Conservation (phyloP, 2,113 vertebrate species). For the Plecotus auritus region DNA sequence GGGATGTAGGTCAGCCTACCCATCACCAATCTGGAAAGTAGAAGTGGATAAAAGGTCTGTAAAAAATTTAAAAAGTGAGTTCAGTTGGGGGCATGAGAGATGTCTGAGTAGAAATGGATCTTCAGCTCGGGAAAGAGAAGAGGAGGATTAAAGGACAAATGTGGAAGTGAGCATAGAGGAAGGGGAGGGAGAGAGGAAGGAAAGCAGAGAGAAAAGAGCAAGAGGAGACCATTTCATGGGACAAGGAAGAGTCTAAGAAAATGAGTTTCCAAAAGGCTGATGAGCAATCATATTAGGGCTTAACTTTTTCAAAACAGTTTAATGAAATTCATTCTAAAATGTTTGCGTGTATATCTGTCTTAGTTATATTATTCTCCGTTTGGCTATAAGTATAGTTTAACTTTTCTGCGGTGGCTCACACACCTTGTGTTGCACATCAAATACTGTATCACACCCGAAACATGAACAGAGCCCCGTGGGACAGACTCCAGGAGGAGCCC, state of each 20-base stretch:
- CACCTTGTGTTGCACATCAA: neutral
- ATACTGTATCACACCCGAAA: neutral
- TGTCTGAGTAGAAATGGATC: neutral
- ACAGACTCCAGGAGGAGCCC: neutral
- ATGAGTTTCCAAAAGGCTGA: neutral
- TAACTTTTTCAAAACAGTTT: constrained; percentile 8
- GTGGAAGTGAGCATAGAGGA: neutral
- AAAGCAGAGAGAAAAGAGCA: neutral
- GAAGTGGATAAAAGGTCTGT: neutral
- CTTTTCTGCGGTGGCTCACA: neutral
- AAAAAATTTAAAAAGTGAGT: neutral
- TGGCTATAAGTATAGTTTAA: neutral
- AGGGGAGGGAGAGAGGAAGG: neutral
- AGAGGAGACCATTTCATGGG: neutral
- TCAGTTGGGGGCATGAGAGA: neutral
- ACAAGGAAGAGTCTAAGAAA: neutral
- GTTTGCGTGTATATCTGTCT: neutral
- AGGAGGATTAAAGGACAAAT: neutral
- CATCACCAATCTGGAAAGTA: neutral
- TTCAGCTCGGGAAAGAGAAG: neutral
- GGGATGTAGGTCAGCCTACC: neutral
- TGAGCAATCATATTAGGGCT: neutral
- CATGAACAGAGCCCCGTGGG: neutral
- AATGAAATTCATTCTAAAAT: neutral
- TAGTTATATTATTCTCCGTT: neutral